A percentile compares a stretch with the other conserved stretches of the same genome.
phyloP scores from a whole-genome alignment of 1,140 invertebrate species.

The Rhyzopertha dominica region DNA sequence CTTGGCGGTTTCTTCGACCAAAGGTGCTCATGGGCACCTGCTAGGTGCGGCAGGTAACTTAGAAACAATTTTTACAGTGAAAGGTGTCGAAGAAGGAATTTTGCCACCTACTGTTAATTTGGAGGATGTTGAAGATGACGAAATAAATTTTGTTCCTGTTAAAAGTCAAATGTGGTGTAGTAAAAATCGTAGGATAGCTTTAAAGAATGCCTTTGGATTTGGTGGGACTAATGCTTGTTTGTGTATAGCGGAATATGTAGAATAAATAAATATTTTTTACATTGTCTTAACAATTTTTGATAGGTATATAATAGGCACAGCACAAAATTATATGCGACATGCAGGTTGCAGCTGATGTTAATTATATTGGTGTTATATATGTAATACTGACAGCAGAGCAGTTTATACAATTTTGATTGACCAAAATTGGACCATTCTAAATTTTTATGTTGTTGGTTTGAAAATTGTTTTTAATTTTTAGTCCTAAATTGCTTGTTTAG shows the following conservation, averaged over 20 bases:
- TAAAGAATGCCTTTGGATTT: constrained; percentile 99
- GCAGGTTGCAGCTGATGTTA: no score
- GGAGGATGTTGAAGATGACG: constrained; percentile 57
- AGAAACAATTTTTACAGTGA: constrained; percentile 80
- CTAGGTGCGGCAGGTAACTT: constrained; percentile 92
- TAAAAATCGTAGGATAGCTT: constrained; percentile 62
- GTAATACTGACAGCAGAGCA: no score
- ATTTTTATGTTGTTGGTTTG: no score
- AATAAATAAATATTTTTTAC: constrained; percentile 26
- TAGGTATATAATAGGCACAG: no score
- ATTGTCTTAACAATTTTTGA: constrained; percentile 3
- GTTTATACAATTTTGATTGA: no score
- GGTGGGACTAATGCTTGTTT: constrained; percentile 95
- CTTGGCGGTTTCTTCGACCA: constrained; percentile 80
- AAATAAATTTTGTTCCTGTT: constrained; percentile 69
- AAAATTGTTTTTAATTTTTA: no score
- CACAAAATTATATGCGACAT: no score
- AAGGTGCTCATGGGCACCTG: constrained; percentile 93
- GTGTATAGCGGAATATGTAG: constrained; percentile 58
- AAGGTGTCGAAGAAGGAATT: constrained; percentile 67
- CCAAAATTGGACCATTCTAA: no score
- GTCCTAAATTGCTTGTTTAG: no score
- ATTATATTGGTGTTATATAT: no score
- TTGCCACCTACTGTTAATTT: constrained; percentile 93
- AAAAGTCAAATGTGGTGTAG: constrained; percentile 55